A percentile compares a stretch with the other conserved stretches of the same genome.
phyloP scores from a whole-genome alignment of 2,888 invertebrate species.

The Tetramorium bicarinatum region DNA sequence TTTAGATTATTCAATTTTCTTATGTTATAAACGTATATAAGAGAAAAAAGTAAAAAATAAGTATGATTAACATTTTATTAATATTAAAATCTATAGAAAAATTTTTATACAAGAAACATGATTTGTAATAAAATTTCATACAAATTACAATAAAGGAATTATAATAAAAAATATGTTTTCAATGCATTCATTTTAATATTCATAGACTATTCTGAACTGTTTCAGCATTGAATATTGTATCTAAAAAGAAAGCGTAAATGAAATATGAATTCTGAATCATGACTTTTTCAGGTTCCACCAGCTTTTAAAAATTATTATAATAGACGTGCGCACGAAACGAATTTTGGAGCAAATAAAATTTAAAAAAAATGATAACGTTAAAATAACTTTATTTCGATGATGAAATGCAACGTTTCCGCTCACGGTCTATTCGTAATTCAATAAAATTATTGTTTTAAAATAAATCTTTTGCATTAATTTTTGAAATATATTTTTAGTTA shows the following conservation, averaged over 20 bases:
- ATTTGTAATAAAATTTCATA: conserved; percentile 27
- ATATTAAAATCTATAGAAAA: not conserved
- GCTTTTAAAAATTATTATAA: conserved; percentile 31
- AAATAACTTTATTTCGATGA: not conserved
- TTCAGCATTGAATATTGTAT: not conserved
- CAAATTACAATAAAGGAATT: not conserved
- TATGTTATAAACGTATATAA: not conserved
- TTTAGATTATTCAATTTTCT: not conserved
- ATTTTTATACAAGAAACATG: not conserved
- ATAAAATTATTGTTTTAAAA: not conserved
- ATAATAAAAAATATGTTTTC: not conserved
- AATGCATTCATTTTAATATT: not conserved
- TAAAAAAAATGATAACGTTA: not conserved
- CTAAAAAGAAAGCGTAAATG: not conserved
- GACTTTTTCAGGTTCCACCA: not conserved
- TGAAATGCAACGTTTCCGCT: not conserved
- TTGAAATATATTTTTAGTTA: not conserved
- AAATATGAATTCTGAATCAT: not conserved
- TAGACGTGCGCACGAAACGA: not conserved
- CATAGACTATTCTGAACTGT: not conserved
- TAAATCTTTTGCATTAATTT: not conserved
- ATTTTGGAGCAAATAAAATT: not conserved
- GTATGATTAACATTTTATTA: not conserved
- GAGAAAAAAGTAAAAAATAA: not conserved
- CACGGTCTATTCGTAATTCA: not conserved